Base-by-base conservation (phyloP, 2,797 vertebrate species). In the Eremophila alpestris region DNA sequence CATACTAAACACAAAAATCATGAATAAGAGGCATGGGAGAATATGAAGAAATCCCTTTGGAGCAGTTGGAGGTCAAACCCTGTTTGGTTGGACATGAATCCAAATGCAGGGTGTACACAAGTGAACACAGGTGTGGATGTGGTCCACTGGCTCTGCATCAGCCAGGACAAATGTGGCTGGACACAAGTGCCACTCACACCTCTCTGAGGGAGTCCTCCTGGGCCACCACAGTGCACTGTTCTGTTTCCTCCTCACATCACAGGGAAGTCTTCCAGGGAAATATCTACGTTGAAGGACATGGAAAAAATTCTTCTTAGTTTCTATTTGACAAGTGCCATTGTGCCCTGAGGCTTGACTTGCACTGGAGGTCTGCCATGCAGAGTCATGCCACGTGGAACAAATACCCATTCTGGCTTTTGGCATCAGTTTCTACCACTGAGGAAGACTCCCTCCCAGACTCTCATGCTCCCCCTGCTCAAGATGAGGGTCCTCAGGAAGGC, bases 301-400 rank as follows among this genome's bases (percentile, higher is more conserved):
- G 45, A 77, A 92, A 90, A 78, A 43, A 41, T 0, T 2, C 56
- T 27, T 87, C 45, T 76, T 40, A 46, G 5, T 55, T 65, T 59
- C 87, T 46, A n/a, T 74, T 79, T 87, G 71, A 41, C 30, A 70
- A 7, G 7, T 40, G 34, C 24, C 19, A 12, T 18, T 38, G 18
- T 60, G 38, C 24, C 58, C 75, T 54, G 68, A 80, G 38, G 54
- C 14, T 26, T 24, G 27, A 68, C 24, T 40, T 81, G 36, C 2
- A 8, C 36, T 56, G 60, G 41, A 92, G 12, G 38, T 76, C 18
- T 2, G 1, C 60, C 3, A 1, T 16, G 30, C 21, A 87, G 83
- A 51, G 43, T 40, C 63, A 22, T 0, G 0, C 16, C 24, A 45
- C 0, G 0, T 22, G 21, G 40, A 85, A 58, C 27, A 83, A 91